These are phyloP conservation scores for Sesia apiformis DNA, from an alignment of 2,888 invertebrate species.

Conservation along the genomic window DNA sequence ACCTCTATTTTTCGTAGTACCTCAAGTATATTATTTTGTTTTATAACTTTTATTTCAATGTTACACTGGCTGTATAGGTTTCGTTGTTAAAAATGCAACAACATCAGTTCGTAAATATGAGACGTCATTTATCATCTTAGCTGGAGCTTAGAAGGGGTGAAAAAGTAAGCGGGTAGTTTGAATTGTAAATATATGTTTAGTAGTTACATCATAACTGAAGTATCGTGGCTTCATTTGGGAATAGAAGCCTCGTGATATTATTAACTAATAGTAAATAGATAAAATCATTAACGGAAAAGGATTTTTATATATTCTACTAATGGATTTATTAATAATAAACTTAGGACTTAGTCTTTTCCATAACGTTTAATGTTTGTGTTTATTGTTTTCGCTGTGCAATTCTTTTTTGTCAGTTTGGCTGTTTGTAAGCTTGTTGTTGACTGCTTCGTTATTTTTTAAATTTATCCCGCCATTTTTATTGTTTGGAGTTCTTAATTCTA, in stretches of 20 bases:
- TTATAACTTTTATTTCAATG: slow-evolving; percentile 62
- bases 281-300: slow-evolving; percentile 70
- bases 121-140: slow-evolving; percentile 30
- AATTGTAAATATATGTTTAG: slow-evolving; percentile 67
- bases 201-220: slow-evolving; percentile 42
- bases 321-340: slow-evolving; percentile 70
- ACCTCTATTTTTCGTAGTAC: slow-evolving; percentile 61
- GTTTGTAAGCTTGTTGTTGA: slow-evolving; percentile 51
- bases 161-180: slow-evolving; percentile 65
- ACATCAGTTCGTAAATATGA: slow-evolving; percentile 26
- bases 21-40: slow-evolving; percentile 68
- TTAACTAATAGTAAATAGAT: slow-evolving; percentile 70
- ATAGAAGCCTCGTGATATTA: slow-evolving; percentile 71
- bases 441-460: slow-evolving; percentile 37
- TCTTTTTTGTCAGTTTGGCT: slow-evolving; percentile 49
- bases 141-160: slow-evolving; percentile 51
- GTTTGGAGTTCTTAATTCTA: slow-evolving; percentile 35
- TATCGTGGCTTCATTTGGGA: slow-evolving; percentile 62
- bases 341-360: slow-evolving; percentile 57
- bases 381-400: slow-evolving; percentile 72
- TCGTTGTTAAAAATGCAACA: slow-evolving; percentile 21
- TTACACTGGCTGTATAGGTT: slow-evolving; percentile 38
- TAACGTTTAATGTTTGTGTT: slow-evolving; percentile 58
- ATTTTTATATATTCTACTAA: slow-evolving; percentile 74
- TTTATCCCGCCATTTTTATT: slow-evolving; percentile 39